phyloP scores from a whole-genome alignment of 2,888 invertebrate species.

The Trissonchulus latispiculum region DNA sequence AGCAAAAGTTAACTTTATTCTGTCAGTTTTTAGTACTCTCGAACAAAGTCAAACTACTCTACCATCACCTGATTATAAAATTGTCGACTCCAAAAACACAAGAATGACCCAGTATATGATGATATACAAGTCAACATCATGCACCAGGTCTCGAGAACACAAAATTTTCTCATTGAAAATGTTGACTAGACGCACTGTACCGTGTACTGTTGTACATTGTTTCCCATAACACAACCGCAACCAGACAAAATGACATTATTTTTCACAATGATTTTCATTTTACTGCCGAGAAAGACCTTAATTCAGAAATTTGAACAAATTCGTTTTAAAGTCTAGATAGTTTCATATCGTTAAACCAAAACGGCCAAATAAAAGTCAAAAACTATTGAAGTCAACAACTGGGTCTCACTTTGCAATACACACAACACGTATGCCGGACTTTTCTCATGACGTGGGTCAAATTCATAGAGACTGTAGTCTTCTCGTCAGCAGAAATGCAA shows the following conservation, averaged over 20 bases:
- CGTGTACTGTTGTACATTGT: not conserved
- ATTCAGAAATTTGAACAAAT: no score
- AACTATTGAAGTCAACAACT: no score
- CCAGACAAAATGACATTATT: no score
- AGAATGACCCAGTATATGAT: slow-evolving; percentile 25
- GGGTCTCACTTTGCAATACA: no score
- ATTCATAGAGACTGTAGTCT: slow-evolving; percentile 37
- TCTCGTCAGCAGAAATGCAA: slow-evolving; percentile 36
- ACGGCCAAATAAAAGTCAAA: no score
- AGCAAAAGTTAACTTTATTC: no score
- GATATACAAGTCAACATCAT: not conserved
- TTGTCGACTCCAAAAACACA: slow-evolving; percentile 32
- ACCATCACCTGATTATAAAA: slow-evolving; percentile 37
- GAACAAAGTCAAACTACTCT: no score
- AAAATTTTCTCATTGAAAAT: slow-evolving; percentile 36
- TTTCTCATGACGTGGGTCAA: slow-evolving; percentile 36
- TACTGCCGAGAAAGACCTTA: no score
- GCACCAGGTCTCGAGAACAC: slow-evolving; percentile 39
- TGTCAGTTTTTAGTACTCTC: no score
- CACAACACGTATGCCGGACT: slow-evolving; percentile 36
- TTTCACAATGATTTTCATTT: no score
- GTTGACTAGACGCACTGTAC: slow-evolving; percentile 39
- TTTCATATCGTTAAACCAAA: no score
- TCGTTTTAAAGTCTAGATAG: no score
- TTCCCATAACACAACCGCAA: slow-evolving; percentile 31